phyloP scores from a whole-genome alignment of 2,888 invertebrate species.

The Agrypnus murinus region DNA sequence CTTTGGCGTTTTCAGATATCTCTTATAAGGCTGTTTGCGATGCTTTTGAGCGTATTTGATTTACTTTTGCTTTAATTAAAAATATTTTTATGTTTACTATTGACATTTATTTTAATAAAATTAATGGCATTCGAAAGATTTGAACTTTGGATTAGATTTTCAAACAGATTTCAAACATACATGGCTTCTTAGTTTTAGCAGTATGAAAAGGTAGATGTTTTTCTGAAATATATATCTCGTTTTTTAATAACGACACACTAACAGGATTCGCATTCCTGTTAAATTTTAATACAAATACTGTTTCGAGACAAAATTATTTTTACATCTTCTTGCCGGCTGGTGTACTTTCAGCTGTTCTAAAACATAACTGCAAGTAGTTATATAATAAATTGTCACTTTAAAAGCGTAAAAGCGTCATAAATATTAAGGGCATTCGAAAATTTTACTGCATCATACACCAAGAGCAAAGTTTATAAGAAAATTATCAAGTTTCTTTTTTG shows the following conservation, averaged over 20 bases:
- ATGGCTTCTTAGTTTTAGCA: no score
- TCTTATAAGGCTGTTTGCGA: not conserved
- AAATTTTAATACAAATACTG: no score
- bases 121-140: no score
- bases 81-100: not conserved
- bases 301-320: no score
- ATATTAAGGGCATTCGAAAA: conserved; percentile 45
- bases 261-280: no score
- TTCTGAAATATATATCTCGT: no score
- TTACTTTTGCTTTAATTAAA: conserved; percentile 2
- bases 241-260: conserved; percentile 7
- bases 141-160: no score
- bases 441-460: conserved; percentile 40
- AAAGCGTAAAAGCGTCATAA: conserved; percentile 43
- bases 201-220: no score
- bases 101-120: not conserved
- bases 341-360: not conserved
- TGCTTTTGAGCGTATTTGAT: not conserved
- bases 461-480: conserved; percentile 48
- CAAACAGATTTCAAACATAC: no score
- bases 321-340: no score
- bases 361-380: conserved; percentile 23
- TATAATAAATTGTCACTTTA: conserved; percentile 35
- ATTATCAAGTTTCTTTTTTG: conserved; percentile 49
- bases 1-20: not conserved